phyloP scores from a whole-genome alignment of 2,797 vertebrate genomes.

The Atherinosoma microstoma region DNA sequence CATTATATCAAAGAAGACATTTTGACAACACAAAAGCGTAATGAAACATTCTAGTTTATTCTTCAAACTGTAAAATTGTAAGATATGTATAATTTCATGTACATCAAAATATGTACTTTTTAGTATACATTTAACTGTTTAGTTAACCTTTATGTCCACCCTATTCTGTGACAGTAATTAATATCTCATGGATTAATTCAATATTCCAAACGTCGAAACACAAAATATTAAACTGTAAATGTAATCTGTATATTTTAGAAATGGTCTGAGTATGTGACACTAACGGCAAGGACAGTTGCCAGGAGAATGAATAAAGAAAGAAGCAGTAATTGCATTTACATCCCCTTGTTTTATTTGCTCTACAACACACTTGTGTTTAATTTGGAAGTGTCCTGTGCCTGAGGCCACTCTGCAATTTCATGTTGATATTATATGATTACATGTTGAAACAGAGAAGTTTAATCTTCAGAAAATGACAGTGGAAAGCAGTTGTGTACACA shows the following conservation, averaged over 20 bases:
- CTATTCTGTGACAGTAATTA: too few relatives aligned
- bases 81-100: background rate
- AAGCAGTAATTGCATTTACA: conserved; percentile 31
- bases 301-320: conserved; percentile 33
- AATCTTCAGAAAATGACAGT: conserved; percentile 22
- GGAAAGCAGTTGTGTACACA: conserved; percentile 12
- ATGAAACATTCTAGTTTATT: background rate
- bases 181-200: too few relatives aligned
- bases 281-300: background rate
- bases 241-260: background rate
- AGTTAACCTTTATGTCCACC: too few relatives aligned
- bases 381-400: conserved; percentile 53
- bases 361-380: conserved; percentile 48
- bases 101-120: too few relatives aligned
- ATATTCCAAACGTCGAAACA: too few relatives aligned
- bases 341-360: conserved; percentile 67
- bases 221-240: background rate
- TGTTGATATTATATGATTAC: conserved; percentile 1
- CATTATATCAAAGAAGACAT: background rate
- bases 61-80: background rate
- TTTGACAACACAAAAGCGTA: background rate
- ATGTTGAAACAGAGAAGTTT: conserved; percentile 32
- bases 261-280: background rate
- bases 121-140: too few relatives aligned
- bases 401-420: conserved; percentile 49